Evolutionary conservation across 2,113 vertebrate species (phyloP).

Genomic region (Labeo catla): DNA sequence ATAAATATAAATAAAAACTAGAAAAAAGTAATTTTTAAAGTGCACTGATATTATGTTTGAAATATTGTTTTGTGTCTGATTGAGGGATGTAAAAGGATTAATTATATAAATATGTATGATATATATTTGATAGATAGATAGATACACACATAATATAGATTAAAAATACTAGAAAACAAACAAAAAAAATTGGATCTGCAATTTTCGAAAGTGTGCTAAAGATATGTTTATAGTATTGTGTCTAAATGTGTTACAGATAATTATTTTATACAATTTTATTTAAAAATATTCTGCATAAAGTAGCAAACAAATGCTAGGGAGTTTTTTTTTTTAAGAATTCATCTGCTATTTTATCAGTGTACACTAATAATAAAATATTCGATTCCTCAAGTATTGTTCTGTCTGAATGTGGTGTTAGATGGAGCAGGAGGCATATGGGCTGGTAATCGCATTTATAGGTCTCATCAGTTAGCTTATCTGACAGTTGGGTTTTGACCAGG

Average conservation of each 20-base stretch:
- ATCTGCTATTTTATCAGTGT: conserved; percentile 24
- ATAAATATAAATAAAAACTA: too few species aligned
- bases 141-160: too few species aligned
- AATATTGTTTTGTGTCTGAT: too few species aligned
- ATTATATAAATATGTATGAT: too few species aligned
- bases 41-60: too few species aligned
- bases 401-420: neutral
- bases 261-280: too few species aligned
- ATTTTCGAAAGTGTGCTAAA: too few species aligned
- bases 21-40: too few species aligned
- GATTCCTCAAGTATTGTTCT: conserved; percentile 19
- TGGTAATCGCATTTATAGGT: conserved; percentile 37
- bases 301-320: neutral
- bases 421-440: conserved; percentile 4
- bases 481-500: conserved; percentile 37
- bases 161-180: neutral
- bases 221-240: neutral
- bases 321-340: neutral
- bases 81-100: too few species aligned
- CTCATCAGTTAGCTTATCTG: conserved; percentile 50
- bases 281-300: too few species aligned
- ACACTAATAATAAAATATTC: conserved; percentile 17
- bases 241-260: neutral
- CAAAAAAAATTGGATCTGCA: too few species aligned
- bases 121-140: too few species aligned